A percentile compares a stretch with the other conserved stretches of the same genome.
Evolutionary conservation across 2,888 invertebrate genomes (phyloP).

Genomic region (Plagodis pulveraria): DNA sequence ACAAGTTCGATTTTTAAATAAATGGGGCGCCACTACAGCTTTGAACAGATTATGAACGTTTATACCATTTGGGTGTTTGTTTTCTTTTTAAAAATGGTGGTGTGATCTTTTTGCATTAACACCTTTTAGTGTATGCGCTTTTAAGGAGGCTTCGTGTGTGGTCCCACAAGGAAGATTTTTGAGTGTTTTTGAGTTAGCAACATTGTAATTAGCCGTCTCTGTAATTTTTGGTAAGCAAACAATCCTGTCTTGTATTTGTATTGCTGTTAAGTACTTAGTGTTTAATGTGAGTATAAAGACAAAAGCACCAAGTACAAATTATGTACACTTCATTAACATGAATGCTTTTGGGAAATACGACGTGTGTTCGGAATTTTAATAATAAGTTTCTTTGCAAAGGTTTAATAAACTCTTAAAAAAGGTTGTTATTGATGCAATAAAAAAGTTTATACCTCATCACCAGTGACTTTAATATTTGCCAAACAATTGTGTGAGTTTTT

Average conservation of each 20-base stretch:
- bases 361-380: too few species aligned
- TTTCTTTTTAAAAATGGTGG: slow-evolving; percentile 69
- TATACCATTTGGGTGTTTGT: slow-evolving; percentile 69
- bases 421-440: too few species aligned
- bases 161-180: slow-evolving; percentile 52
- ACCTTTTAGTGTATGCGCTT: slow-evolving; percentile 79
- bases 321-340: too few species aligned
- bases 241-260: slow-evolving; percentile 7
- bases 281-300: background rate
- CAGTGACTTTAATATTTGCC: too few species aligned
- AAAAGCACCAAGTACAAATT: background rate
- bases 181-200: slow-evolving; percentile 48
- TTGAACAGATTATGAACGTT: slow-evolving; percentile 76
- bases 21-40: slow-evolving; percentile 67
- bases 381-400: too few species aligned
- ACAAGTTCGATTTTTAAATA: slow-evolving; percentile 68
- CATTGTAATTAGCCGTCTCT: slow-evolving; percentile 43
- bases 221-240: slow-evolving; percentile 35
- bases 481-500: too few species aligned
- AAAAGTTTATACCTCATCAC: too few species aligned
- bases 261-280: background rate
- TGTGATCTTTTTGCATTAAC: slow-evolving; percentile 78
- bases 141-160: slow-evolving; percentile 75
- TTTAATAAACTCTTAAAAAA: too few species aligned
- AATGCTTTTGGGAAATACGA: too few species aligned